Evolutionary conservation across 2,797 vertebrate genomes (phyloP), one percentile per base, ranked within the genome.

Genomic region (Oreortyx pictus): DNA sequence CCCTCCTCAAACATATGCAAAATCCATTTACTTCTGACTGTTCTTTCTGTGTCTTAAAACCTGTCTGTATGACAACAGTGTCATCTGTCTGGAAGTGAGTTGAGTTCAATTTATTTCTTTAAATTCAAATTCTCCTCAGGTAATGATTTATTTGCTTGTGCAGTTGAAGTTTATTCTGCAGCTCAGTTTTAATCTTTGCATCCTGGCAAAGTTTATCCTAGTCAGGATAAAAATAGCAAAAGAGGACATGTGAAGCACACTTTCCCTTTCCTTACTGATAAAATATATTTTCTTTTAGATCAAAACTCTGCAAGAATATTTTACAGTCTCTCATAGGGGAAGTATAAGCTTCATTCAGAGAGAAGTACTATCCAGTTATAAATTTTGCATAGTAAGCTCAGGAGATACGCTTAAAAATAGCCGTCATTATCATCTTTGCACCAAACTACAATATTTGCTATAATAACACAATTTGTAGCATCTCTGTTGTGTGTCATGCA

Each of bases 391-490:
- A 78, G 68, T 54, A 83, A 39, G 50, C 61, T 78, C 5, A 11
- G 68, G 14, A 89, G 47, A 68, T 15, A 5, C 18, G 77, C 67
- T 84, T 91, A 67, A 86, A 88, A 94, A 56, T 52, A 85, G 57
- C 31, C 79, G 79, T n/a, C 41, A 59, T 83, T 66, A 68, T 71
- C 65, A 86, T 31, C 43, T 31, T 66, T 46, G 13, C 71, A 77
- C 25, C 46, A 29, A 78, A 70, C 47, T 57, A 76, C 25, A 14
- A 22, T 39, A 56, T 43, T 86, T 73, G 60, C 24, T 93, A 96
- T 14, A 86, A 67, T 77, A 95, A 81, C 47, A 70, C 39, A 49
- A 68, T 77, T 81, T 92, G 57, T 47, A 91, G 74, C 60, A 73
- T 80, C 57, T 87, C 82, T 59, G 49, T 54, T 86, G 54, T 68